Percentiles rank a stretch among this genome's conserved stretches.
phyloP scores from a whole-genome alignment of 1,140 invertebrate genomes.

The Ceratina australensis region DNA sequence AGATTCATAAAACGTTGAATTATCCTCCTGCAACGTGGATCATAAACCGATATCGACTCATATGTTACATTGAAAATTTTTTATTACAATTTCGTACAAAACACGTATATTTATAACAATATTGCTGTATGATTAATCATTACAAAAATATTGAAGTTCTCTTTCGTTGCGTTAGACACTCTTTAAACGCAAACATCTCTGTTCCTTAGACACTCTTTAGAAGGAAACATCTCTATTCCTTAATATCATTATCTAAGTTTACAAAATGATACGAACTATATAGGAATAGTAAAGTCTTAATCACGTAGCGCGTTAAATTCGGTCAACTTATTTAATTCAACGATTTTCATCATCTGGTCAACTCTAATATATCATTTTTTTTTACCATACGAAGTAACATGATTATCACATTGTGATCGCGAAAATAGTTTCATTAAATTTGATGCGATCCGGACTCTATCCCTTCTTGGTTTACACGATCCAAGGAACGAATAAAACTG shows the following conservation, averaged over 20 bases:
- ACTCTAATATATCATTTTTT: slow-evolving; percentile 45
- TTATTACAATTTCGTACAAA: slow-evolving; percentile 33
- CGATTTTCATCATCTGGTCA: slow-evolving; percentile 28
- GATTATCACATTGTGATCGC: slow-evolving; percentile 37
- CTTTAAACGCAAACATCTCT: background rate
- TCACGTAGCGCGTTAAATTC: slow-evolving; percentile 7
- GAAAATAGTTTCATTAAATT: slow-evolving; percentile 32
- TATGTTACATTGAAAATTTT: background rate
- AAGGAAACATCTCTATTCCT: too few species aligned
- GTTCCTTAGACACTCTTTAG: too few species aligned
- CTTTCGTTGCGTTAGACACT: slow-evolving; percentile 3
- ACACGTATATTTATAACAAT: slow-evolving; percentile 30
- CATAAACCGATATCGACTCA: background rate
- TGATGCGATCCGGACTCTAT: slow-evolving; percentile 1
- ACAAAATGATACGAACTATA: background rate
- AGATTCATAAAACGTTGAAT: background rate
- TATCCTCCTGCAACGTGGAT: background rate
- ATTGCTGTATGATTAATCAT: slow-evolving; percentile 36
- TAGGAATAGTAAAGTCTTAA: slow-evolving; percentile 23
- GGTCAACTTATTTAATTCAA: slow-evolving; percentile 11
- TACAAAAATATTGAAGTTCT: slow-evolving; percentile 45
- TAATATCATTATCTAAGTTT: slow-evolving; percentile 33
- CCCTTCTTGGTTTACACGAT: slow-evolving; percentile 1
- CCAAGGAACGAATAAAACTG: slow-evolving; percentile 16
- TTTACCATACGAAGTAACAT: slow-evolving; percentile 22